These are phyloP conservation scores for Fragum fragum DNA, from an alignment of 2,888 invertebrate species.

Conservation along the genomic window DNA sequence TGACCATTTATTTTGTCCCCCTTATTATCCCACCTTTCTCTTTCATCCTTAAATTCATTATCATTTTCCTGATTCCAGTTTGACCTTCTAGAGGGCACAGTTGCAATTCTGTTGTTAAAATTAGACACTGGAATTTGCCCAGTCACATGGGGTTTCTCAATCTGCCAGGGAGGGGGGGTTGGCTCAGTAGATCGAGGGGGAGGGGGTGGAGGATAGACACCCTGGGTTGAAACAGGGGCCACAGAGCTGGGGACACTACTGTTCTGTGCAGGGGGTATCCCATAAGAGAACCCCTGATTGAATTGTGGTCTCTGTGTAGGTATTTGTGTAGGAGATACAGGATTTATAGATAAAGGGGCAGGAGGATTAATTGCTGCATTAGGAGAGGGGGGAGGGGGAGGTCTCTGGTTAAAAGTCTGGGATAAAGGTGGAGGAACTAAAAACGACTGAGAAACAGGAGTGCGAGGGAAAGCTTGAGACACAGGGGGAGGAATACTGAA, in stretches of 20 bases:
- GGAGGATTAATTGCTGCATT: conserved; percentile 5
- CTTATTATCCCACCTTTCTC: conserved; percentile 30
- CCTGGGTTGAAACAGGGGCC: conserved; percentile 31
- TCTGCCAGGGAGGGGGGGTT: conserved; percentile 48
- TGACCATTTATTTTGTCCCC: conserved; percentile 15
- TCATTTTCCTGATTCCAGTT: conserved; percentile 38
- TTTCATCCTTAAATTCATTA: background rate
- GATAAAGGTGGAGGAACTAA: conserved; percentile 40
- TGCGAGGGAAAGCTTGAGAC: conserved; percentile 44
- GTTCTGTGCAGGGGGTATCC: background rate
- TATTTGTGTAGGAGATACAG: conserved; percentile 10
- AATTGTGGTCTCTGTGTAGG: conserved; percentile 7
- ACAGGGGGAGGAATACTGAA: conserved; percentile 49
- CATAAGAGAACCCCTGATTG: conserved; percentile 30
- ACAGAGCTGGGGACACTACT: background rate
- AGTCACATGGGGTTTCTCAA: conserved; percentile 22
- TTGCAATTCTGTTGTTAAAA: conserved; percentile 42
- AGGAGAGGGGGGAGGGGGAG: conserved; percentile 33
- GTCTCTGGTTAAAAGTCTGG: conserved; percentile 28
- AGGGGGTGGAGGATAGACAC: conserved; percentile 27
- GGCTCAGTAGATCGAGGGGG: conserved; percentile 28
- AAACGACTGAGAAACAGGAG: conserved; percentile 46
- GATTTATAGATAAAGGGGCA: conserved; percentile 9
- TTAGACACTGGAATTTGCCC: conserved; percentile 2
- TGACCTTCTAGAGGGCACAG: conserved; percentile 32